These are phyloP conservation scores for Hypsopygia costalis DNA, from an alignment of 2,888 invertebrate genomes.

Conservation along the genomic window DNA sequence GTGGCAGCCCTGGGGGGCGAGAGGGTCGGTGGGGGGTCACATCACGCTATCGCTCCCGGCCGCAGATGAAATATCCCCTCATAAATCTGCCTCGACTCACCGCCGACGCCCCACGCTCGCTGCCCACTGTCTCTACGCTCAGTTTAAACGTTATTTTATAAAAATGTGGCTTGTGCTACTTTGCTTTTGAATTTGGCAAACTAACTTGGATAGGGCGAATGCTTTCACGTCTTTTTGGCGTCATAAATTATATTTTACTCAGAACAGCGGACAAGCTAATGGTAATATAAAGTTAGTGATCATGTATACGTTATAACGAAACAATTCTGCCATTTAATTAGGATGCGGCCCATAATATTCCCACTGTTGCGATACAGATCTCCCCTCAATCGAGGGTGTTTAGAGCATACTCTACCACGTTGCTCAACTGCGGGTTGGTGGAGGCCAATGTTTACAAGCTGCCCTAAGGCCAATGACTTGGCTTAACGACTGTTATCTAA, in stretches of 20 bases:
- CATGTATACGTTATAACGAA: too few relatives aligned
- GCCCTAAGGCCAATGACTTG: too few relatives aligned
- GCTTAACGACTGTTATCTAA: too few relatives aligned
- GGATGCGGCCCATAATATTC: too few relatives aligned
- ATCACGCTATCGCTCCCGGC: constrained; percentile 40
- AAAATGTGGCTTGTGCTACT: constrained; percentile 7
- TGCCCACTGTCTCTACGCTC: constrained; percentile 3
- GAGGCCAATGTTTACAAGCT: too few relatives aligned
- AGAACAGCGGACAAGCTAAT: too few relatives aligned
- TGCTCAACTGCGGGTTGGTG: too few relatives aligned
- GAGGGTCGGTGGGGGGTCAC: constrained; percentile 22
- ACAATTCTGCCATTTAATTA: too few relatives aligned
- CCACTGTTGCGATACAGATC: too few relatives aligned
- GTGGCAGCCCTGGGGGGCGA: background rate
- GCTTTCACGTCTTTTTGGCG: constrained; percentile 2
- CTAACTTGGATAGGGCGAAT: constrained; percentile 1
- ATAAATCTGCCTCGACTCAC: constrained; percentile 60
- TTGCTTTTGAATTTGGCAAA: constrained; percentile 7
- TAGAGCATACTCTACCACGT: too few relatives aligned
- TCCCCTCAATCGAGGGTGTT: too few relatives aligned
- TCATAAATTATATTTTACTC: constrained; percentile 1
- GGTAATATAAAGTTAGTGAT: too few relatives aligned
- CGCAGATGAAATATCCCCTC: constrained; percentile 62
- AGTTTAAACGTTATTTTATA: constrained; percentile 9
- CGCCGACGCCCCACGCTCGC: constrained; percentile 21